A percentile compares a stretch with the other conserved stretches of the same genome.
These are phyloP conservation scores for Drosophila limbata DNA, from an alignment of 2,888 invertebrate genomes.

Conservation along the genomic window DNA sequence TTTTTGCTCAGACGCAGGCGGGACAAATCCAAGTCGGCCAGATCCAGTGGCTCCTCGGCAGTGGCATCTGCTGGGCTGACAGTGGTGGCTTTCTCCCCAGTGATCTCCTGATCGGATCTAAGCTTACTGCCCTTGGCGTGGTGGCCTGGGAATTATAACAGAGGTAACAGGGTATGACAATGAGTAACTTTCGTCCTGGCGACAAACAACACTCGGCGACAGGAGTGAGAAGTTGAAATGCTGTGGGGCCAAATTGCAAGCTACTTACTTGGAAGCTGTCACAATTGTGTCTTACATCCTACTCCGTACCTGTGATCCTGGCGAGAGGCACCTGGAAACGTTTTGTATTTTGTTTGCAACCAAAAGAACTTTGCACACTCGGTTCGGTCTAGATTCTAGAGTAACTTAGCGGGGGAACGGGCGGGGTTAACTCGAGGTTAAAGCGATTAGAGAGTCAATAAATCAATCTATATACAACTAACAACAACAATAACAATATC, in stretches of 20 bases:
- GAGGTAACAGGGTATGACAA: slow-evolving; percentile 3
- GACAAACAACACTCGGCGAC: background rate
- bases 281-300: background rate
- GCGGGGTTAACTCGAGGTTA: slow-evolving; percentile 40
- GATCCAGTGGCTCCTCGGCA: slow-evolving; percentile 85
- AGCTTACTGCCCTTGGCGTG: slow-evolving; percentile 43
- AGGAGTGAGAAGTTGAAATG: slow-evolving; percentile 14
- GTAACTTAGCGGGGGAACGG: slow-evolving; percentile 39
- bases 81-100: background rate
- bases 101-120: slow-evolving; percentile 2
- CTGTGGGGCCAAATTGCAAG: slow-evolving; percentile 26
- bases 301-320: slow-evolving; percentile 31
- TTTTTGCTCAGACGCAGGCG: slow-evolving; percentile 89
- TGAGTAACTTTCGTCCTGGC: background rate
- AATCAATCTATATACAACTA: slow-evolving; percentile 22
- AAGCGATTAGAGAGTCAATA: slow-evolving; percentile 38
- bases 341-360: slow-evolving; percentile 65
- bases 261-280: slow-evolving; percentile 57
- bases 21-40: slow-evolving; percentile 89
- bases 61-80: background rate
- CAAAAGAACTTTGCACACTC: slow-evolving; percentile 70
- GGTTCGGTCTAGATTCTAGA: slow-evolving; percentile 38
- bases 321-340: slow-evolving; percentile 61
- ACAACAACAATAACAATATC: slow-evolving; percentile 47
- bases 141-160: slow-evolving; percentile 55